Percentiles rank a stretch among this genome's conserved stretches.
Evolutionary conservation across 2,888 invertebrate species (phyloP).

Genomic region (Seira ritae): DNA sequence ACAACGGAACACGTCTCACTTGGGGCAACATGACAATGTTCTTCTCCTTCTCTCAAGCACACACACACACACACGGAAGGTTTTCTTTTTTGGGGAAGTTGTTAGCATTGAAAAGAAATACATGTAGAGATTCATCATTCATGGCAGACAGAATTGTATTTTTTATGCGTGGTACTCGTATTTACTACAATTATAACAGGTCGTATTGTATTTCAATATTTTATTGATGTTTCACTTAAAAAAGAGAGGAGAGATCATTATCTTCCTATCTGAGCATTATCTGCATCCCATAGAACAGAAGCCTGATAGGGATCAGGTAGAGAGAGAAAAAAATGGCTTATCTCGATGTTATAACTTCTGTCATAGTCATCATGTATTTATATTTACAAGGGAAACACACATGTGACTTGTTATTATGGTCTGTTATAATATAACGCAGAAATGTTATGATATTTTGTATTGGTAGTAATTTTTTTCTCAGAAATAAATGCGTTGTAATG

Average conservation of each 20-base stretch:
- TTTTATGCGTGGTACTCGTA: too few relatives aligned
- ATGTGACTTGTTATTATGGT: not conserved
- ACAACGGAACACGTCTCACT: not conserved
- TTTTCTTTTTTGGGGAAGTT: slow-evolving; percentile 4
- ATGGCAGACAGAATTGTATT: too few relatives aligned
- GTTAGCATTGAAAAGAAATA: slow-evolving; percentile 36
- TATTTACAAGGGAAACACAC: not conserved
- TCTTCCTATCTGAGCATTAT: slow-evolving; percentile 42
- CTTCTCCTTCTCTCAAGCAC: too few relatives aligned
- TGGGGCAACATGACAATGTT: slow-evolving; percentile 33
- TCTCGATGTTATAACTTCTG: not conserved
- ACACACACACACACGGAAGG: too few relatives aligned
- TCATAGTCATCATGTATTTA: not conserved
- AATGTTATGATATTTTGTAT: too few relatives aligned
- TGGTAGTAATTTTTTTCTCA: too few relatives aligned
- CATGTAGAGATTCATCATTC: too few relatives aligned
- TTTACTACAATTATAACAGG: too few relatives aligned
- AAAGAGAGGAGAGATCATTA: slow-evolving; percentile 44
- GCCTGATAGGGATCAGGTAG: slow-evolving; percentile 29
- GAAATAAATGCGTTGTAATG: too few relatives aligned
- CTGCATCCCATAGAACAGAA: slow-evolving; percentile 34
- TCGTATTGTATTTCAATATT: slow-evolving; percentile 38
- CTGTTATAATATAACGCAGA: too few relatives aligned
- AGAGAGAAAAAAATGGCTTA: slow-evolving; percentile 1
- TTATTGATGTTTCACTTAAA: slow-evolving; percentile 38